Conservation (phyloP, 2,113 vertebrate species). For the Corvus moneduloides region DNA sequence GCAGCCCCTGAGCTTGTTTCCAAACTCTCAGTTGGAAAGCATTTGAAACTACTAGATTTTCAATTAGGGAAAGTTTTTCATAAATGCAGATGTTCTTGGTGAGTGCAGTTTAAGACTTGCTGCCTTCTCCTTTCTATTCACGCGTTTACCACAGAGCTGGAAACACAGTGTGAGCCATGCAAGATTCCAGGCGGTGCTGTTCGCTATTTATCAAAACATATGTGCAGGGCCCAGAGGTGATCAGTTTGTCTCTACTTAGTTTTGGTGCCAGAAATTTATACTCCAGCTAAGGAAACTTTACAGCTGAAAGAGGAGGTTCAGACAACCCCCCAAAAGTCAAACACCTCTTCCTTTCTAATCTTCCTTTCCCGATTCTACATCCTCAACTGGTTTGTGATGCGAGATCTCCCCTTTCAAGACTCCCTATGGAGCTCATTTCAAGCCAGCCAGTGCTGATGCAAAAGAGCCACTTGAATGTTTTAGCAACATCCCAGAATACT, state of each 20-base stretch:
- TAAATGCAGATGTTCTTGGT: conserved; percentile 30
- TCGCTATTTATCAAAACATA: not conserved
- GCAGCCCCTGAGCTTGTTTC: conserved; percentile 18
- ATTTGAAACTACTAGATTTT: conserved; percentile 46
- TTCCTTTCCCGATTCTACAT: not conserved
- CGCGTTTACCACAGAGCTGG: conserved; percentile 34
- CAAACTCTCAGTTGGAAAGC: conserved; percentile 11
- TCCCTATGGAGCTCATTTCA: not conserved
- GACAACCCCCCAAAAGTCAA: not conserved
- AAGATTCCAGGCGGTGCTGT: not conserved
- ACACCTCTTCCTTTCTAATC: not conserved
- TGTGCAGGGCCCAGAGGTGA: not conserved
- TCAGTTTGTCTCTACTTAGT: not conserved
- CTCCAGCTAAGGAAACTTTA: not conserved
- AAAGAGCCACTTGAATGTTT: not conserved
- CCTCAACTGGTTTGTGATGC: not conserved
- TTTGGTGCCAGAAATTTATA: not conserved
- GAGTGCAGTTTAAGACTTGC: conserved; percentile 11
- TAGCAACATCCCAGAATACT: not conserved
- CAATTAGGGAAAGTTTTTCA: conserved; percentile 48
- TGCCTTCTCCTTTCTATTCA: conserved; percentile 24
- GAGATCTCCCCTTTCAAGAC: not conserved
- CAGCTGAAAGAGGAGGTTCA: not conserved
- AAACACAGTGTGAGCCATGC: not conserved
- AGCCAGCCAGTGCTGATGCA: not conserved